These are phyloP conservation scores for Rhombomys opimus DNA, from an alignment of 2,113 vertebrate genomes.

Conservation along the genomic window DNA sequence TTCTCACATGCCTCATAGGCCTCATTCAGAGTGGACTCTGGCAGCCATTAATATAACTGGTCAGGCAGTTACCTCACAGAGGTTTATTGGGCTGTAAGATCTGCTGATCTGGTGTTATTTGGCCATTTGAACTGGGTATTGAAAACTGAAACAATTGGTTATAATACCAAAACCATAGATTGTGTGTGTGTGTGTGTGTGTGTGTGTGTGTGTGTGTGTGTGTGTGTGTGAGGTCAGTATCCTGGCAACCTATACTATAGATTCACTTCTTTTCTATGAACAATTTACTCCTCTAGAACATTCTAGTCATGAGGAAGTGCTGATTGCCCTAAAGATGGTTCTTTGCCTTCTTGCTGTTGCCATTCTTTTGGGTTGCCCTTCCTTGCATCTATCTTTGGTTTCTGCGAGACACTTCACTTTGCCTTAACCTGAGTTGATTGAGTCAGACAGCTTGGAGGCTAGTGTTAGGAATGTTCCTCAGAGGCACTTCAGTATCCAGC, in stretches of 20 bases:
- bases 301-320: not conserved
- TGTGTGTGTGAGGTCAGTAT: not conserved
- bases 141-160: not conserved
- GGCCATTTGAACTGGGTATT: not conserved
- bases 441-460: not conserved
- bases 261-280: not conserved
- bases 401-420: not conserved
- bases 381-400: not conserved
- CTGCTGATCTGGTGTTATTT: not conserved
- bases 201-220: not conserved
- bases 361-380: not conserved
- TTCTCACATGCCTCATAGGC: not conserved
- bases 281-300: not conserved
- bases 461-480: not conserved
- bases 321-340: not conserved
- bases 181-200: not conserved
- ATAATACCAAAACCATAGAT: not conserved
- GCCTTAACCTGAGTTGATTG: not conserved
- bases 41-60: not conserved
- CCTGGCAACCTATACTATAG: not conserved
- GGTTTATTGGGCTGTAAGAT: not conserved
- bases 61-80: not conserved
- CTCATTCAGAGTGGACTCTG: not conserved
- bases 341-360: not conserved
- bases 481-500: conserved; percentile 9